Evolutionary conservation across 2,888 invertebrate species (phyloP).

Genomic region (Taenaris catops): DNA sequence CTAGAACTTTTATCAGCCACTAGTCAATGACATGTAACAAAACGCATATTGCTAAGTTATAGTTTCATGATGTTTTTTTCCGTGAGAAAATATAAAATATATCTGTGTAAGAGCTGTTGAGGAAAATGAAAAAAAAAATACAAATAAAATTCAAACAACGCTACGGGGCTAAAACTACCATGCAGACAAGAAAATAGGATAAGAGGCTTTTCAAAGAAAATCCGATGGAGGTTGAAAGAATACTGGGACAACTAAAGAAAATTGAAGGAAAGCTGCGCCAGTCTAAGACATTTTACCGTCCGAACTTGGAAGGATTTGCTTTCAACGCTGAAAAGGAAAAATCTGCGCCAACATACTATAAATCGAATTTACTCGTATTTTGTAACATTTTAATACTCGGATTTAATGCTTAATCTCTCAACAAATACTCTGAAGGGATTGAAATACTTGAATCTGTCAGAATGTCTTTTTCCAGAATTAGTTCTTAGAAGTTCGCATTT

Average conservation of each 20-base stretch:
- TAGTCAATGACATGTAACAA: no score
- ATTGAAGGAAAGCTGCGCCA: conserved; percentile 30
- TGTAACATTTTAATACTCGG: no score
- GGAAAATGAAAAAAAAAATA: conserved; percentile 12
- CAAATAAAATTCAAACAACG: conserved; percentile 18
- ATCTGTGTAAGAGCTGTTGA: conserved; percentile 1
- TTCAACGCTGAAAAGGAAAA: conserved; percentile 11
- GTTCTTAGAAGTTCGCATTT: no score
- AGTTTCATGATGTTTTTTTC: conserved; percentile 1
- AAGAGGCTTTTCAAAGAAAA: conserved; percentile 42
- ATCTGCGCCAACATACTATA: conserved; percentile 16
- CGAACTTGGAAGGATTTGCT: conserved; percentile 20
- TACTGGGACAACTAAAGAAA: conserved; percentile 45
- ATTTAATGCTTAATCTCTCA: no score
- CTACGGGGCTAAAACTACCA: conserved; percentile 22
- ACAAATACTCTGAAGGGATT: no score
- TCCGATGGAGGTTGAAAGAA: conserved; percentile 43
- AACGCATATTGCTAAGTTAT: no score
- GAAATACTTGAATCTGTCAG: no score
- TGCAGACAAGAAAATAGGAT: conserved; percentile 37
- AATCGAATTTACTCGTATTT: neutral
- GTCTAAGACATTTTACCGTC: conserved; percentile 19
- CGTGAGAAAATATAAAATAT: conserved; percentile 4
- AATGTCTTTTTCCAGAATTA: no score
- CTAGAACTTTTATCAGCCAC: no score